These are phyloP conservation scores for Parotocinclus haroldoi DNA, from an alignment of 2,797 vertebrate genomes.

Conservation along the genomic window DNA sequence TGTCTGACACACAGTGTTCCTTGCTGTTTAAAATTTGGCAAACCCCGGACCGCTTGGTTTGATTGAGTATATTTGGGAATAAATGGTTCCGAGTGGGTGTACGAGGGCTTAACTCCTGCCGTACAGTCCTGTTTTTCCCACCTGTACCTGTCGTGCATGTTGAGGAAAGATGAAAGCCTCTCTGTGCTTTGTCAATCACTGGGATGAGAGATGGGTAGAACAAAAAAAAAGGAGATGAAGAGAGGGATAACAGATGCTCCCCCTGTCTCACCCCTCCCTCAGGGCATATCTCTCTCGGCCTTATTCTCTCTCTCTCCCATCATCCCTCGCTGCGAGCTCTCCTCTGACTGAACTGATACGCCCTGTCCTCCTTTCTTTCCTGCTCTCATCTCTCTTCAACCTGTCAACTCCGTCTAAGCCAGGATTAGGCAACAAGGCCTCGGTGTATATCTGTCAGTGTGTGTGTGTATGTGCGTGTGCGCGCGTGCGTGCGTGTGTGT, in stretches of 20 bases:
- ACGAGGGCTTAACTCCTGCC: not conserved
- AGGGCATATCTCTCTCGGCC: conserved; percentile 48
- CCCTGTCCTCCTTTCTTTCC: conserved; percentile 53
- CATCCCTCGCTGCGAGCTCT: conserved; percentile 28
- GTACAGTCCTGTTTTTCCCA: conserved; percentile 7
- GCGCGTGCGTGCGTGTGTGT: conserved; percentile 24
- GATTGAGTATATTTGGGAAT: no score
- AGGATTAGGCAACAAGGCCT: conserved; percentile 58
- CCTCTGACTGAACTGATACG: conserved; percentile 61
- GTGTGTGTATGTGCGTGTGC: conserved; percentile 23
- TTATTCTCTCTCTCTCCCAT: conserved; percentile 52
- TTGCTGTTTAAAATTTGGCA: no score
- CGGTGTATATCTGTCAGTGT: conserved; percentile 10
- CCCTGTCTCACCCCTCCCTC: conserved; percentile 57
- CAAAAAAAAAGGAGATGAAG: conserved; percentile 56
- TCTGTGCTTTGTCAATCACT: conserved; percentile 28
- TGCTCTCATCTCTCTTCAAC: conserved; percentile 55
- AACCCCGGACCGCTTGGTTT: no score
- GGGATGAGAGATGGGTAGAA: conserved; percentile 28
- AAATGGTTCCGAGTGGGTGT: not conserved
- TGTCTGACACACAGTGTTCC: no score
- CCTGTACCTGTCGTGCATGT: conserved; percentile 6
- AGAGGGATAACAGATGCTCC: conserved; percentile 71
- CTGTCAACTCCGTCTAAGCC: conserved; percentile 61
- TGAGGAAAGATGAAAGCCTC: conserved; percentile 13